Percentiles rank a stretch among this genome's conserved stretches.
Evolutionary conservation across 2,113 vertebrate species (phyloP).

Genomic region (Daubentonia madagascariensis): DNA sequence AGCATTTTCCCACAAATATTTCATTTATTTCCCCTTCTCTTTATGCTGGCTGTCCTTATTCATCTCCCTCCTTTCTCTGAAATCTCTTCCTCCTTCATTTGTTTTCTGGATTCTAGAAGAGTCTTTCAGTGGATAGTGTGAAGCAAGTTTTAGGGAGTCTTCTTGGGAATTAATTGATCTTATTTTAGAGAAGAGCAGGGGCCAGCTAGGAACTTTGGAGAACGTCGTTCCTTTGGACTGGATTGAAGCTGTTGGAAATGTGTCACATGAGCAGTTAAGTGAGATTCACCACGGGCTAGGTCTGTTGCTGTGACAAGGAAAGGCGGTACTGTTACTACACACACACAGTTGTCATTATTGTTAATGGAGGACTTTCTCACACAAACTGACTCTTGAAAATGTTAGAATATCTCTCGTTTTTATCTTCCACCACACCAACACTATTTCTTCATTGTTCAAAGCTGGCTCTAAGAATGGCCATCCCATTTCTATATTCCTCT

Average conservation of each 20-base stretch:
- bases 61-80: neutral
- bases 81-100: neutral
- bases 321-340: neutral
- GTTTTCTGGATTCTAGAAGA: neutral
- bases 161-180: conserved; percentile 12
- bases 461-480: neutral
- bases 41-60: neutral
- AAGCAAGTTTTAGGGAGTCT: neutral
- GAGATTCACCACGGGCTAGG: neutral
- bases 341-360: neutral
- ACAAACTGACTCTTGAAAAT: neutral
- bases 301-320: neutral
- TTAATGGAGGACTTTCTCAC: neutral
- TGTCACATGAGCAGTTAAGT: neutral
- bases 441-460: neutral
- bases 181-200: neutral
- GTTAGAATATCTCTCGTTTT: neutral
- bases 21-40: neutral
- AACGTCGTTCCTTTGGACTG: neutral
- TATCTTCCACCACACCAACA: neutral
- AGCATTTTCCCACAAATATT: neutral
- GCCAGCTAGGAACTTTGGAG: neutral
- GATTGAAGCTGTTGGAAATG: neutral
- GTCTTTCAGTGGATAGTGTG: neutral
- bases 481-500: neutral